Evolutionary conservation across 2,888 invertebrate genomes (phyloP).

Genomic region (Stenchaetothrips biformis): DNA sequence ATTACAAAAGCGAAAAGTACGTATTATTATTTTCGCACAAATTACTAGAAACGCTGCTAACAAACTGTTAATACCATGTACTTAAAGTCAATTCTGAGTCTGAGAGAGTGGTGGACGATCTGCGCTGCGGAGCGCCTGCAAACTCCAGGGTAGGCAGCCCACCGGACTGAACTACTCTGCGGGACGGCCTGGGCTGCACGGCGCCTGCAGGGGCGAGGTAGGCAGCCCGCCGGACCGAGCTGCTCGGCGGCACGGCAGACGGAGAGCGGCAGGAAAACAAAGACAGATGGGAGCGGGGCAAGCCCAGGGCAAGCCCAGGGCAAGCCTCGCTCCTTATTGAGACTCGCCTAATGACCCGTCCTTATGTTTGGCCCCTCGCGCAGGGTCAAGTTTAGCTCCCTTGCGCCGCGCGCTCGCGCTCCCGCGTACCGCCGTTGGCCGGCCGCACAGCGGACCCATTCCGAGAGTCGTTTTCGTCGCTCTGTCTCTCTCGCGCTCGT

Average conservation of each 20-base stretch:
- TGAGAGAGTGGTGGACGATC: not conserved
- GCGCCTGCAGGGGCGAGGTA: not conserved
- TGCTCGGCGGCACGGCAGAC: no score
- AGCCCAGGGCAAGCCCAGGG: not conserved
- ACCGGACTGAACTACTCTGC: not conserved
- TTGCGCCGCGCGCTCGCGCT: not conserved
- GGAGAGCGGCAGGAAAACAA: not conserved
- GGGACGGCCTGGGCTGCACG: not conserved
- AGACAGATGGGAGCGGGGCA: not conserved
- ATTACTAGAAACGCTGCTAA: no score
- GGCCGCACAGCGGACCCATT: not conserved
- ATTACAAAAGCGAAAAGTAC: no score
- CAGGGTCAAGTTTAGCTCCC: constrained; percentile 18
- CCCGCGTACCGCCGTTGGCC: not conserved
- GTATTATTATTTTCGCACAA: no score
- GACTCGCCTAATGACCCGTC: not conserved
- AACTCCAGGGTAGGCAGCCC: no score
- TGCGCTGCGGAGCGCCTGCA: not conserved
- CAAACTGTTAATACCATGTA: no score
- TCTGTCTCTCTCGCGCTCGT: no score
- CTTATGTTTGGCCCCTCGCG: not conserved
- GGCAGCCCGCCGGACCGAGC: not conserved
- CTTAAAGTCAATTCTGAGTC: no score
- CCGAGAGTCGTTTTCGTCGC: no score
- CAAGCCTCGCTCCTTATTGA: not conserved